phyloP scores from a whole-genome alignment of 2,797 vertebrate species.

The Pseudopleuronectes americanus region DNA sequence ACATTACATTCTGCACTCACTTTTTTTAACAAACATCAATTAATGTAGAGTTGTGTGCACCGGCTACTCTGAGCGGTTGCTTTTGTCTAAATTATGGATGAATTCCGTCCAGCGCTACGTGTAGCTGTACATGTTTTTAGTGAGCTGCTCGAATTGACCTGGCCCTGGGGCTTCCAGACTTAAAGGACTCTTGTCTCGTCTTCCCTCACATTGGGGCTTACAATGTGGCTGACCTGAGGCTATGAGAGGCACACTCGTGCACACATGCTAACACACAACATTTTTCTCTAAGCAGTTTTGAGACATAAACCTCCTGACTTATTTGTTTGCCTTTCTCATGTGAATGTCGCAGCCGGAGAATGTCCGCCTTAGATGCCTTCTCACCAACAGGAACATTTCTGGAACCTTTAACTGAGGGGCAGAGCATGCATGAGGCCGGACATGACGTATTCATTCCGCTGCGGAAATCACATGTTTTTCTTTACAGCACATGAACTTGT shows the following conservation, averaged over 20 bases:
- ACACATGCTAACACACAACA: too few species aligned
- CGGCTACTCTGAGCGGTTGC: constrained; percentile 64
- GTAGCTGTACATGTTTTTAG: constrained; percentile 62
- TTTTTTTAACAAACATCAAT: constrained; percentile 81
- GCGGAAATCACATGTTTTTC: too few species aligned
- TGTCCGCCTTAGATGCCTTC: too few species aligned
- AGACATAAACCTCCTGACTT: too few species aligned
- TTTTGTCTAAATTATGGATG: constrained; percentile 82
- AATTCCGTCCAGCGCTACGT: constrained; percentile 60
- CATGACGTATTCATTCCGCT: too few species aligned
- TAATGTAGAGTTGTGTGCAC: constrained; percentile 72
- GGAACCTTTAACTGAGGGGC: neutral
- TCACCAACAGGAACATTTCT: too few species aligned
- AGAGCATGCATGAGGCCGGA: too few species aligned
- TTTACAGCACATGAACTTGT: too few species aligned
- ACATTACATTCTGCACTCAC: constrained; percentile 73
- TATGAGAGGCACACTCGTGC: neutral
- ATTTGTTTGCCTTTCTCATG: too few species aligned
- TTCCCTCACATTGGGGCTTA: constrained; percentile 41
- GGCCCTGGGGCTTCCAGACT: constrained; percentile 73
- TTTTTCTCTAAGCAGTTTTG: too few species aligned
- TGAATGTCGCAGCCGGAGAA: too few species aligned
- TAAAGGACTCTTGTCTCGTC: constrained; percentile 52
- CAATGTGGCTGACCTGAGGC: constrained; percentile 51
- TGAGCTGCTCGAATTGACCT: constrained; percentile 75